These are phyloP conservation scores for Cyanoramphus novaezelandiae DNA, from an alignment of 2,113 vertebrate genomes.

Conservation along the genomic window DNA sequence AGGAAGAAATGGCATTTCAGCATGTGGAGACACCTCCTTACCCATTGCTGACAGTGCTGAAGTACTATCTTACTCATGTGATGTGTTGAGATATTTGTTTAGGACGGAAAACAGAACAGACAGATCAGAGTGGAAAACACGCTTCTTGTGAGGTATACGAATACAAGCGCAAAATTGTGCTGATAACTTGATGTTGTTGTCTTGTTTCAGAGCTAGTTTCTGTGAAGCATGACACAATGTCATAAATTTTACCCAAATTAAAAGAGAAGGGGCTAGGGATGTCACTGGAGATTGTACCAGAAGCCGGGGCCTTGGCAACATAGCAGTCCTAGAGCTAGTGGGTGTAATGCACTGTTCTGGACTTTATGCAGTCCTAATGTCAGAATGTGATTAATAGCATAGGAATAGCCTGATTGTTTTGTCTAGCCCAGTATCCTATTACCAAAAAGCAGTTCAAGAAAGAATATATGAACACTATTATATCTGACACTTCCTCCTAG, in stretches of 20 bases:
- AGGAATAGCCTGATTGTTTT: background rate
- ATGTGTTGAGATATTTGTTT: background rate
- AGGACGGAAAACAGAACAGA: background rate
- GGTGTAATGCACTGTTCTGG: background rate
- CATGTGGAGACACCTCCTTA: background rate
- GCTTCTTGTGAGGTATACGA: background rate
- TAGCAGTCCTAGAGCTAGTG: background rate
- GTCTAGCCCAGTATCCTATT: background rate
- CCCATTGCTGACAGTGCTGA: background rate
- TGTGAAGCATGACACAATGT: background rate
- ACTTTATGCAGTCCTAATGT: background rate
- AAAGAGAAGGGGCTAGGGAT: background rate
- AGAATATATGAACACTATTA: background rate
- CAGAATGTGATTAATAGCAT: background rate
- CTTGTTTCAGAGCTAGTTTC: background rate
- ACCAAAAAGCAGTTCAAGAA: background rate
- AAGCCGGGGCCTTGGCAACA: background rate
- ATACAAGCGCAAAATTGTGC: background rate
- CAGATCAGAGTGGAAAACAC: background rate
- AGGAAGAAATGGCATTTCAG: background rate
- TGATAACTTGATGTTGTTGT: background rate
- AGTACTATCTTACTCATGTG: background rate
- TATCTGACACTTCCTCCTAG: background rate
- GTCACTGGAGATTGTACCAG: background rate
- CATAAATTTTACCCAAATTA: background rate